A percentile compares a stretch with the other conserved stretches of the same genome.
Evolutionary conservation across 2,113 vertebrate species (phyloP).

Genomic region (Myxocyprinus asiaticus): DNA sequence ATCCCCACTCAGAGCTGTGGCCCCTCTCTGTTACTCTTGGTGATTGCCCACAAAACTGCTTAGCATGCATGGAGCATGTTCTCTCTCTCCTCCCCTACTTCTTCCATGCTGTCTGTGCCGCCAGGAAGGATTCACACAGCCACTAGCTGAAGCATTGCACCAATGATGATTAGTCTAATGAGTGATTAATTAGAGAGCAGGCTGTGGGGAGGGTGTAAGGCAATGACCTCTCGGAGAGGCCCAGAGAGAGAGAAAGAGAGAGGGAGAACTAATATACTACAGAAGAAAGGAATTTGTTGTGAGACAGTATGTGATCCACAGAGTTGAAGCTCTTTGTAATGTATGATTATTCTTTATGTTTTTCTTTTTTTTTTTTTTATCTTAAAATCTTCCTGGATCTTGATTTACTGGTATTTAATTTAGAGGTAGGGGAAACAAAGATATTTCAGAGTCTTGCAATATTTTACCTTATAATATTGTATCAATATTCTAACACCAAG

Average conservation of each 20-base stretch:
- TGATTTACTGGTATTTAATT: slow-evolving; percentile 33
- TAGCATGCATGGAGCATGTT: slow-evolving; percentile 46
- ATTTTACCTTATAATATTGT: too few relatives aligned
- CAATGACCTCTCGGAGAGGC: slow-evolving; percentile 47
- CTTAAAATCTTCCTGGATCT: neutral
- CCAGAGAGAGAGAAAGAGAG: slow-evolving; percentile 3
- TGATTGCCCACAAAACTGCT: slow-evolving; percentile 39
- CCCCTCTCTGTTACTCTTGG: slow-evolving; percentile 28
- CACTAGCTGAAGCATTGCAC: slow-evolving; percentile 45
- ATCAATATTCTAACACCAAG: too few relatives aligned
- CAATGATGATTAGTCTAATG: slow-evolving; percentile 67
- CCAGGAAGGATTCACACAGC: slow-evolving; percentile 32
- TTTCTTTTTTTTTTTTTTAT: neutral
- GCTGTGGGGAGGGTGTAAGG: slow-evolving; percentile 43
- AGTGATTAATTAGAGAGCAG: slow-evolving; percentile 63
- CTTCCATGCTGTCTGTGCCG: slow-evolving; percentile 28
- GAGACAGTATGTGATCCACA: neutral
- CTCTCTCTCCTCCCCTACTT: slow-evolving; percentile 20
- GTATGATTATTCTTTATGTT: slow-evolving; percentile 5
- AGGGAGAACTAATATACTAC: slow-evolving; percentile 20
- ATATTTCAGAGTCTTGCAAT: too few relatives aligned
- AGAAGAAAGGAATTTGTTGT: neutral
- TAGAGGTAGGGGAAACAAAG: neutral
- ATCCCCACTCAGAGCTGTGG: slow-evolving; percentile 4
- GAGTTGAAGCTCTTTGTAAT: neutral